A percentile compares a stretch with the other conserved stretches of the same genome.
Conservation (phyloP, 2,113 vertebrate genomes). For the Myrmecophaga tridactyla region DNA sequence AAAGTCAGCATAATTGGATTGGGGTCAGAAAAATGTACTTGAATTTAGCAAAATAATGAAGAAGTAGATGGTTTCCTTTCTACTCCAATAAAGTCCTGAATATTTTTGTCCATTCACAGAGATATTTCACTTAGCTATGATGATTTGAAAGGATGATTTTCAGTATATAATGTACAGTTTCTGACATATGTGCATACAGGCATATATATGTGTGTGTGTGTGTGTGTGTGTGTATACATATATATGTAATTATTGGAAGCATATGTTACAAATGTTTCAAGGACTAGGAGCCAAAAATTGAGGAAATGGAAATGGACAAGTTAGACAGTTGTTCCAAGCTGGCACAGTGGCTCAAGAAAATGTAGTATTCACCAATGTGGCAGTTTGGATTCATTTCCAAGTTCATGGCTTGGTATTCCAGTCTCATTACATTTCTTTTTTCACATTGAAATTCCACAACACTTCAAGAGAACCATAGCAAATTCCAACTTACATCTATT, state of each 20-base stretch:
- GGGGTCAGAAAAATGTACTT: constrained; percentile 10
- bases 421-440: constrained; percentile 50
- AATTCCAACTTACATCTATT: constrained; percentile 13
- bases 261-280: constrained; percentile 64
- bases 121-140: constrained; percentile 23
- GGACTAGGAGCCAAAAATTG: constrained; percentile 42
- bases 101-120: constrained; percentile 49
- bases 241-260: constrained; percentile 46
- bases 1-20: background rate
- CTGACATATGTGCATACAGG: background rate
- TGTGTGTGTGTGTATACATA: background rate
- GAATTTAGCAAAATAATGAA: background rate
- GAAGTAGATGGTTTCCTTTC: constrained; percentile 33
- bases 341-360: constrained; percentile 16
- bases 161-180: background rate
- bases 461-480: constrained; percentile 20
- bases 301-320: constrained; percentile 56
- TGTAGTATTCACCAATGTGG: constrained; percentile 43
- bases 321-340: constrained; percentile 53
- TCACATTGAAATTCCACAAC: constrained; percentile 18
- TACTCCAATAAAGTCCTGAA: constrained; percentile 8
- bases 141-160: constrained; percentile 32
- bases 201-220: background rate
- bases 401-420: constrained; percentile 38
- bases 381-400: constrained; percentile 54